Evolutionary conservation across 2,113 vertebrate species (phyloP).

Genomic region (Scomber japonicus): DNA sequence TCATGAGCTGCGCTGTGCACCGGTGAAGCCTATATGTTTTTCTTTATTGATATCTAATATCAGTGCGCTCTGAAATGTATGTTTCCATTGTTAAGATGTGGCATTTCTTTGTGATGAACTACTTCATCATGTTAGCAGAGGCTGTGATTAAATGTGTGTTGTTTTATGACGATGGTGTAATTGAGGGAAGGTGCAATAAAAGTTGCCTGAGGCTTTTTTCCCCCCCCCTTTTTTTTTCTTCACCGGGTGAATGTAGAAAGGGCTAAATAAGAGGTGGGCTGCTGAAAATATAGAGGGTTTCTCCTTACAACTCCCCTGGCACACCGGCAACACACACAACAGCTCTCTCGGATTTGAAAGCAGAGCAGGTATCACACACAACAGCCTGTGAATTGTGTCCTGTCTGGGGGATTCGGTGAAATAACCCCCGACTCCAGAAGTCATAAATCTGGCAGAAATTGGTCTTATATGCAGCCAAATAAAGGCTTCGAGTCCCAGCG

Average conservation of each 20-base stretch:
- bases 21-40: conserved; percentile 37
- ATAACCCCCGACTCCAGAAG: conserved; percentile 70
- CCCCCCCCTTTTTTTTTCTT: conserved; percentile 4
- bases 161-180: conserved; percentile 77
- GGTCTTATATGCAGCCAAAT: conserved; percentile 74
- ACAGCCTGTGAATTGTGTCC: conserved; percentile 70
- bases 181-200: conserved; percentile 74
- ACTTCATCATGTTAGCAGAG: conserved; percentile 70
- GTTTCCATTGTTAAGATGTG: conserved; percentile 57
- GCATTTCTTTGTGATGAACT: conserved; percentile 65
- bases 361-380: conserved; percentile 70
- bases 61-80: conserved; percentile 53
- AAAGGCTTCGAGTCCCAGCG: conserved; percentile 65
- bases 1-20: conserved; percentile 29
- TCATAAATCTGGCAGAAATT: conserved; percentile 83
- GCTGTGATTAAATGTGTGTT: conserved; percentile 78
- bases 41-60: conserved; percentile 73
- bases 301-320: conserved; percentile 75
- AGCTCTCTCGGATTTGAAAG: conserved; percentile 63
- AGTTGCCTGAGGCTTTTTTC: conserved; percentile 67
- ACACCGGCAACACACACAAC: conserved; percentile 26
- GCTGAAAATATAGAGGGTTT: conserved; percentile 66
- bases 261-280: conserved; percentile 57
- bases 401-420: conserved; percentile 74
- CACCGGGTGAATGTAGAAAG: conserved; percentile 42